Percentiles rank a stretch among this genome's conserved stretches.
These are phyloP conservation scores for Volucella inflata DNA, from an alignment of 2,888 invertebrate species.

Conservation along the genomic window DNA sequence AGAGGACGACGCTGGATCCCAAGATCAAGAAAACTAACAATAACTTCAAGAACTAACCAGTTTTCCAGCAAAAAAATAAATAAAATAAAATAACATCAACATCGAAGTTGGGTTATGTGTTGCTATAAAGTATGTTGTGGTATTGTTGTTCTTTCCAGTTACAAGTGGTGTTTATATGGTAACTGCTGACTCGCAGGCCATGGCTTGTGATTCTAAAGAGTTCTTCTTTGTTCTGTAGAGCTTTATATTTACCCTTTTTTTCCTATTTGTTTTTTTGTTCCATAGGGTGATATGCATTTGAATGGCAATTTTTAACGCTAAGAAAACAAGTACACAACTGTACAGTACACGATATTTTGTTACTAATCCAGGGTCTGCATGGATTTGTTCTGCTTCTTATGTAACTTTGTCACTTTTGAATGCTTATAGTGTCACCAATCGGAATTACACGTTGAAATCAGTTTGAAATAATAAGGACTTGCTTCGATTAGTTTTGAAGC, in stretches of 20 bases:
- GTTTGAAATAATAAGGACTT: not conserved
- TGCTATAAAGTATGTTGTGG: conserved; percentile 43
- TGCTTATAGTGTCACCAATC: too few relatives aligned
- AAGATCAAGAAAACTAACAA: conserved; percentile 52
- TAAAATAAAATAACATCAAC: conserved; percentile 60
- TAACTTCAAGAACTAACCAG: conserved; percentile 65
- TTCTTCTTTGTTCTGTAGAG: conserved; percentile 61
- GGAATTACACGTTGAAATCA: conserved; percentile 6
- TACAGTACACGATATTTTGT: too few relatives aligned
- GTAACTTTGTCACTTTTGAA: too few relatives aligned
- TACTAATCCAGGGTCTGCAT: too few relatives aligned
- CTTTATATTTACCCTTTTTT: conserved; percentile 56
- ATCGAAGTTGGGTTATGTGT: conserved; percentile 52
- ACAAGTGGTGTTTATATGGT: conserved; percentile 17
- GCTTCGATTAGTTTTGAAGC: not conserved
- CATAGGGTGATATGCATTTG: too few relatives aligned
- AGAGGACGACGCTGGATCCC: conserved; percentile 11
- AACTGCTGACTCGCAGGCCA: conserved; percentile 34
- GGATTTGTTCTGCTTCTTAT: too few relatives aligned
- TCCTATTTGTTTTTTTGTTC: conserved; percentile 17
- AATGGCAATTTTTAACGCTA: too few relatives aligned
- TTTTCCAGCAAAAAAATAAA: conserved; percentile 68
- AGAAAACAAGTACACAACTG: too few relatives aligned
- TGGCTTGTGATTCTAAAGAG: conserved; percentile 56
- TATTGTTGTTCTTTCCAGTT: conserved; percentile 38